Evolutionary conservation across 2,888 invertebrate genomes (phyloP), one percentile per base, ranked within the genome.

Genomic region (Alviniconcha strummeri): DNA sequence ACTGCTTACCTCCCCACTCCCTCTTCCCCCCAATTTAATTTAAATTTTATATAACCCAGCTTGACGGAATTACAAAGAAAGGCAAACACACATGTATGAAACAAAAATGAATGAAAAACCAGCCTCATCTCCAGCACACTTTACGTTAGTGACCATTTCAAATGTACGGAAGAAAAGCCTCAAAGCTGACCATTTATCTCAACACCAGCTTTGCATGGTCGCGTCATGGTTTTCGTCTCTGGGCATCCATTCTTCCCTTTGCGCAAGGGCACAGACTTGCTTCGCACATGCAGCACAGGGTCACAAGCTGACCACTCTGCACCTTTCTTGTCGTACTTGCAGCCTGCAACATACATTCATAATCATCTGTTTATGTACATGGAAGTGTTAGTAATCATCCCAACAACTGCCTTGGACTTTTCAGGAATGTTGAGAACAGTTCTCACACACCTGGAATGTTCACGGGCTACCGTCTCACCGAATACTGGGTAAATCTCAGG

Each of bases 231-330:
- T 76, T 81, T 80, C 13, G 76, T 56, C 9, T 67, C 55, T 13
- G 84, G 84, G 54, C 84, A 84, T 11, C 75, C 80, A 5, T 71
- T 71, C n/a, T 69, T 80, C 4, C 84, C 81, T 60, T 67, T 64
- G 19, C 75, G 55, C 56, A 84, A 56, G 13, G 72, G 60, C 11
- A 76, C 77, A 2, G 75, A 64, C 77, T 84, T 84, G 2, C 81
- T 81, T 64, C 76, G 57, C 8, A 84, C 77, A 55, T 69, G 81
- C 6, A 84, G 69, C 15, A 76, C 76, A 13, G 74, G 79, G 69
- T 84, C 84, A 81, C 84, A 84, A 5, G 80, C 13, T 67, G 76
- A 76, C 84, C 84, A 84, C n/a, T 71, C 72, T 4, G 56, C 81
- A 52, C 76, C 77, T 13, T 67, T 55, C 15, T 81, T 81, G 71